Percentiles rank a stretch among this genome's conserved stretches.
Conservation (phyloP, 2,113 vertebrate genomes). For the Gasterosteus aculeatus region DNA sequence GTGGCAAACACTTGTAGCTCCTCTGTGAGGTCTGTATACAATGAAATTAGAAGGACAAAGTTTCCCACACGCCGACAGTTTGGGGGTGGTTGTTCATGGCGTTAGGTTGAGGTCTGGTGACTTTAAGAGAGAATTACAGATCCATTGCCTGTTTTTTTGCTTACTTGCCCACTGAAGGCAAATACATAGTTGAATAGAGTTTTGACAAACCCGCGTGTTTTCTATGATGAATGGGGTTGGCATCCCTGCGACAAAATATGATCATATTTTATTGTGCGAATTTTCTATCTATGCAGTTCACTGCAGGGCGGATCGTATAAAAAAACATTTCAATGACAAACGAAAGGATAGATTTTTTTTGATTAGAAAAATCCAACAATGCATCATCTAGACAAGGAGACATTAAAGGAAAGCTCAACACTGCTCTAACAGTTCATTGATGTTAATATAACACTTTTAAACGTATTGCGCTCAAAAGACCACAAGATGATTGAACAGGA, state of each 20-base stretch:
- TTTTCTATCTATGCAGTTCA: background rate
- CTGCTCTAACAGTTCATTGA: background rate
- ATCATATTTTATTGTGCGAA: slow-evolving; percentile 5
- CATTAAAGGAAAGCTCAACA: background rate
- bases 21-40: slow-evolving; percentile 1
- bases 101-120: background rate
- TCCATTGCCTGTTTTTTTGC: slow-evolving; percentile 34
- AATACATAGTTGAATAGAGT: slow-evolving; percentile 11
- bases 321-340: background rate
- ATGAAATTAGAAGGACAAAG: slow-evolving; percentile 7
- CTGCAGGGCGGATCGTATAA: background rate
- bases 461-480: background rate
- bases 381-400: background rate
- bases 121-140: slow-evolving; percentile 15
- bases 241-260: background rate
- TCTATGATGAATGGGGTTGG: background rate
- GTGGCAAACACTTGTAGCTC: slow-evolving; percentile 27
- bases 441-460: background rate
- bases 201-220: background rate
- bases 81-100: slow-evolving; percentile 12
- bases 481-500: background rate
- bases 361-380: background rate
- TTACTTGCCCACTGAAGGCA: slow-evolving; percentile 3
- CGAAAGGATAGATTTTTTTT: too few relatives aligned
- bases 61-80: slow-evolving; percentile 33